phyloP scores from a whole-genome alignment of 2,888 invertebrate genomes.

The Polydrusus cervinus region DNA sequence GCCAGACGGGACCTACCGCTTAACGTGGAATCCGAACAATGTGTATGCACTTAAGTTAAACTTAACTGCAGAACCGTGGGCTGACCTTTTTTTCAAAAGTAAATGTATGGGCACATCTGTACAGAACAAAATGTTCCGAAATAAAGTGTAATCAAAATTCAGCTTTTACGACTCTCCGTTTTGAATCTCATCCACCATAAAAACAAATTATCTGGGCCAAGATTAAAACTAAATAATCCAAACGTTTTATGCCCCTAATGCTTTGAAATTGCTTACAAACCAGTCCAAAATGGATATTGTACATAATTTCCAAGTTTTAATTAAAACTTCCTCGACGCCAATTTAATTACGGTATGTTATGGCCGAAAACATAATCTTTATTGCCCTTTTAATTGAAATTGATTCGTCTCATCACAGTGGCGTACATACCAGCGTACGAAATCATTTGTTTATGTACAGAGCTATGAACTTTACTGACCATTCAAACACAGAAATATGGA shows the following conservation, averaged over 20 bases:
- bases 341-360: slow-evolving; percentile 39
- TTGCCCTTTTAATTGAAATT: slow-evolving; percentile 31
- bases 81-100: too few relatives aligned
- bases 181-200: slow-evolving; percentile 22
- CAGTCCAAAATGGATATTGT: slow-evolving; percentile 31
- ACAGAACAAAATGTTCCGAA: too few relatives aligned
- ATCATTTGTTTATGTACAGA: too few relatives aligned
- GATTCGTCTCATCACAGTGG: slow-evolving; percentile 13
- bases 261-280: slow-evolving; percentile 18
- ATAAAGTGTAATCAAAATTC: not conserved
- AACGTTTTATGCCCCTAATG: slow-evolving; percentile 4
- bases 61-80: too few relatives aligned
- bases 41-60: too few relatives aligned
- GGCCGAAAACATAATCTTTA: slow-evolving; percentile 28
- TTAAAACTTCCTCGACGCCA: slow-evolving; percentile 39
- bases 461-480: too few relatives aligned
- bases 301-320: slow-evolving; percentile 46
- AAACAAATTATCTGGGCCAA: slow-evolving; percentile 11
- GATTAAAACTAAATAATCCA: slow-evolving; percentile 35
- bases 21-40: too few relatives aligned
- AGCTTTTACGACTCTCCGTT: not conserved
- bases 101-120: too few relatives aligned
- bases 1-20: too few relatives aligned
- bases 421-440: not conserved
- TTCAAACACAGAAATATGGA: too few relatives aligned